These are phyloP conservation scores for Leptinotarsa haldemani DNA, from an alignment of 2,888 invertebrate species.

Conservation along the genomic window DNA sequence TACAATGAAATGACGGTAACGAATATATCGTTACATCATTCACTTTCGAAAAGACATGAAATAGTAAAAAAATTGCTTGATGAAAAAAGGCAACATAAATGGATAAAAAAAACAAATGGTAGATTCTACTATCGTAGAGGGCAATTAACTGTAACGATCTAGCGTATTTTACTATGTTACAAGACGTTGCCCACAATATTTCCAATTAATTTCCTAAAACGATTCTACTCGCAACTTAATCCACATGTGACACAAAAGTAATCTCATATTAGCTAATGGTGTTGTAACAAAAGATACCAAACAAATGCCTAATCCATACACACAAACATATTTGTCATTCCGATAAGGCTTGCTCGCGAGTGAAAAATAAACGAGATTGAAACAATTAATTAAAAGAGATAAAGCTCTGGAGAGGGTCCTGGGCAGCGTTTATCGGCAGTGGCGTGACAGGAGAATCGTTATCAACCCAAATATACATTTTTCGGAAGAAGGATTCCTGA, in stretches of 20 bases:
- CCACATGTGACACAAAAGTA: neutral
- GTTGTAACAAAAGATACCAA: constrained; percentile 16
- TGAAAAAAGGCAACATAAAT: too few relatives aligned
- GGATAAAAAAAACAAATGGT: too few relatives aligned
- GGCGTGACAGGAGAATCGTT: constrained; percentile 11
- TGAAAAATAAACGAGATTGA: constrained; percentile 25
- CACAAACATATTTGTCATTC: constrained; percentile 30
- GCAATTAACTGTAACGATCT: too few relatives aligned
- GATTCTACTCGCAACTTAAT: neutral
- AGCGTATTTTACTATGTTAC: neutral
- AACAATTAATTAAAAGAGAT: constrained; percentile 33
- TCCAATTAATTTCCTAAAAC: neutral
- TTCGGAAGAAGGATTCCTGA: too few relatives aligned
- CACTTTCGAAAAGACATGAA: too few relatives aligned
- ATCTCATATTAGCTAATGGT: constrained; percentile 15
- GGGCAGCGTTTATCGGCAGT: constrained; percentile 8
- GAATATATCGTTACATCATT: too few relatives aligned
- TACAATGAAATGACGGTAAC: too few relatives aligned
- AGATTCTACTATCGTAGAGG: too few relatives aligned
- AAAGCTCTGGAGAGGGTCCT: constrained; percentile 29
- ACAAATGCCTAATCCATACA: constrained; percentile 18
- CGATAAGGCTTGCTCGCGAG: constrained; percentile 17
- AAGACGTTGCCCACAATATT: neutral
- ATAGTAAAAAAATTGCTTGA: too few relatives aligned
- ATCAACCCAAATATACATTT: too few relatives aligned